These are phyloP conservation scores for Halcyon smyrnensis DNA, from an alignment of 2,797 vertebrate genomes.

Conservation along the genomic window DNA sequence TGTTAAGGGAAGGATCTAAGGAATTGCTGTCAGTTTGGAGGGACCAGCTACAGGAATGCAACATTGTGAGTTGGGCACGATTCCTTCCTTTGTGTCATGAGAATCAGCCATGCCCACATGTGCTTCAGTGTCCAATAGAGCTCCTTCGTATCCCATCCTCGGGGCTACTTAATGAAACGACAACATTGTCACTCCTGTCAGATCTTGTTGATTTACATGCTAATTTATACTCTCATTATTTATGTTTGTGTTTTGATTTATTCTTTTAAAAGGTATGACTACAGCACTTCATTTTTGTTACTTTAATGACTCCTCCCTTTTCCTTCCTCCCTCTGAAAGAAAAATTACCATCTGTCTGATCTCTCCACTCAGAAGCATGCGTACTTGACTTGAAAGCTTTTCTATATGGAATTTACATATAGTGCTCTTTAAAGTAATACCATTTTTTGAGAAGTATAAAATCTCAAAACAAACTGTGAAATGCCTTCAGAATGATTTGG, in stretches of 20 bases:
- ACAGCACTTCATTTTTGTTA: not conserved
- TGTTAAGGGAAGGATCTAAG: constrained; percentile 12
- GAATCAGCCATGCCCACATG: not conserved
- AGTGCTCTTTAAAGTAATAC: constrained; percentile 41
- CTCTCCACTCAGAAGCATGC: not conserved
- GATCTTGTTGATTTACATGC: not conserved
- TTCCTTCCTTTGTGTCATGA: not conserved
- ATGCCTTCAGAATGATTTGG: not conserved
- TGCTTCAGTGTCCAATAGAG: not conserved
- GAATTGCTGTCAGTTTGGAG: not conserved
- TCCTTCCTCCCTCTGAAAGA: not conserved
- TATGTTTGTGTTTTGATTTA: not conserved
- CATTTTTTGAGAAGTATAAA: not conserved
- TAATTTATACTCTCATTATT: constrained; percentile 18
- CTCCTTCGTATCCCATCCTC: not conserved
- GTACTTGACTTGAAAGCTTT: constrained; percentile 57
- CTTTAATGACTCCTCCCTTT: not conserved
- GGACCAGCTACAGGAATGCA: not conserved
- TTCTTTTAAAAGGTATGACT: not conserved
- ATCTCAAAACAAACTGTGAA: not conserved
- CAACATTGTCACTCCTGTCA: not conserved
- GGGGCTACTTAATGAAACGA: not conserved
- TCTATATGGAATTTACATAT: constrained; percentile 43
- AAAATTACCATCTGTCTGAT: not conserved
- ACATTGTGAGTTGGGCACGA: rapidly evolving